Percentiles rank a stretch among this genome's conserved stretches.
phyloP scores from a whole-genome alignment of 2,888 invertebrate genomes.

The Bugulina stolonifera region DNA sequence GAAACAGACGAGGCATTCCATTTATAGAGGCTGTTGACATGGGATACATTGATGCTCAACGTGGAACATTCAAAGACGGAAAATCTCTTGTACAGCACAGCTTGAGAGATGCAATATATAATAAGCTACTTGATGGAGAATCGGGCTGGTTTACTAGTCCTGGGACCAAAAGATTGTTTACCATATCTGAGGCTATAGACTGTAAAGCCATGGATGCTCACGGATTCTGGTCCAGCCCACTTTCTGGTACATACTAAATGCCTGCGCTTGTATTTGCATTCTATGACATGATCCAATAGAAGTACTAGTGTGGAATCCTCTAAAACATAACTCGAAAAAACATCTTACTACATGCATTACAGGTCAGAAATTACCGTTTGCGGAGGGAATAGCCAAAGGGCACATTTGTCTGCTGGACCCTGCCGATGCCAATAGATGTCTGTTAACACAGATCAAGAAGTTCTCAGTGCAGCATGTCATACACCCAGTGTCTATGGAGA shows the following conservation, averaged over 20 bases:
- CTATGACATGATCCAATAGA: too few species aligned
- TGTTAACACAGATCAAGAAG: conserved; percentile 7
- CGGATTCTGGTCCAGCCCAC: conserved; percentile 25
- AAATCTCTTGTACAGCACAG: conserved; percentile 51
- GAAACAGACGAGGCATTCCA: neutral
- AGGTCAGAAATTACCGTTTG: neutral
- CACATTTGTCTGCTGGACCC: neutral
- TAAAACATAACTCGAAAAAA: too few species aligned
- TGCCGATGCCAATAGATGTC: neutral
- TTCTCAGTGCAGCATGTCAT: conserved; percentile 16
- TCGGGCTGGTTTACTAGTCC: conserved; percentile 66
- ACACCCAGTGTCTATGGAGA: conserved; percentile 18
- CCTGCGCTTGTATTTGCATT: too few species aligned
- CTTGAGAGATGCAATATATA: conserved; percentile 25
- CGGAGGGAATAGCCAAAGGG: neutral
- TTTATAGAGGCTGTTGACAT: conserved; percentile 11
- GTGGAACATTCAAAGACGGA: conserved; percentile 31
- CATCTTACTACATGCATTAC: too few species aligned
- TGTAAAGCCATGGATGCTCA: conserved; percentile 60
- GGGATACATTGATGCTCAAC: conserved; percentile 53
- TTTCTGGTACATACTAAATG: conserved; percentile 11
- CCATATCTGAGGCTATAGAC: conserved; percentile 74
- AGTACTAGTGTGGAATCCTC: too few species aligned
- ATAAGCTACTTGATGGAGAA: conserved; percentile 13
- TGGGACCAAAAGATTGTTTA: conserved; percentile 72